Evolutionary conservation across 37 sponge, comb jelly and placozoan genomes (phyloP), one percentile per base, ranked within the genome.

Genomic region (Geodia barretti): DNA sequence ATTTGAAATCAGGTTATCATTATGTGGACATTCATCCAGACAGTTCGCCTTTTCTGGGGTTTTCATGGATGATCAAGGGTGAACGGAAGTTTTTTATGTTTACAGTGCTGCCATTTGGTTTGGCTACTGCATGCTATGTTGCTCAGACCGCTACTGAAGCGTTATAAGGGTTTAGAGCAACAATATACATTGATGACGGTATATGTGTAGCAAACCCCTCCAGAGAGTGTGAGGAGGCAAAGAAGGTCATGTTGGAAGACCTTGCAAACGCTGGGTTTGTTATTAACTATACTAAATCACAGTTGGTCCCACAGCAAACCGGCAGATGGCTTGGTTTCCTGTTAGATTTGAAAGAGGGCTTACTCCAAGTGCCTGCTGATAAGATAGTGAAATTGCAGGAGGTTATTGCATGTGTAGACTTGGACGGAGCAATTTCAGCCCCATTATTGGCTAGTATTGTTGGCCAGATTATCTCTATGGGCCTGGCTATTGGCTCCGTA

Each of bases 111-210:
- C 82, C 88, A 3, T 87, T 87, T 68, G 82, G 76, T 21, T 38
- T 87, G n/a, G n/a, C n/a, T n/a, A n/a, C n/a, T n/a, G n/a, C n/a
- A n/a, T 47, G 68, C 20, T 85, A 39, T 64, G 63, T 71, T 83
- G 30, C 17, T 83, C 1, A 64, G 81, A 38, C 72, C 74, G 1
- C 1, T 83, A 40, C 59, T 88, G 25, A 38, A 41, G 24, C 39
- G 71, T 60, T 77, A n/a, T n/a, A n/a, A n/a, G n/a, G n/a, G n/a
- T n/a, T n/a, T n/a, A 76, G 41, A 59, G 40, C 37, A 28, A 59
- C 68, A 20, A 5, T 85, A 31, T 85, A 85, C 42, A 17, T 85
- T 38, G 85, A 85, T 68, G 71, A 85, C 70, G 85, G 85, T 41
- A 73, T 83, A n/a, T 39, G 72, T 61, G 82, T 59, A n/a, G 75